Evolutionary conservation across 2,797 vertebrate genomes (phyloP).

Genomic region (Trachurus trachurus): DNA sequence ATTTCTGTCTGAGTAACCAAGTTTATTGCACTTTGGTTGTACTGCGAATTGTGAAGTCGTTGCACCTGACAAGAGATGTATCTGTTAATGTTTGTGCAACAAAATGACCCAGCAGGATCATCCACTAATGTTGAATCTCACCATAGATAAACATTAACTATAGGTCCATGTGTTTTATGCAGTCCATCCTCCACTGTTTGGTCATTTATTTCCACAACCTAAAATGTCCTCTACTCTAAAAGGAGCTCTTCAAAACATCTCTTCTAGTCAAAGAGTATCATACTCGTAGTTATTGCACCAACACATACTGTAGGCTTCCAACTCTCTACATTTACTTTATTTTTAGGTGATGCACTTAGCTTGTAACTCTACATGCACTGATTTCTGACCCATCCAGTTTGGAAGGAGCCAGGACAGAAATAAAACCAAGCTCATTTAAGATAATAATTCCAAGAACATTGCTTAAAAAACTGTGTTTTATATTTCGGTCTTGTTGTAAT

Average conservation of each 20-base stretch:
- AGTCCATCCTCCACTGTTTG: neutral
- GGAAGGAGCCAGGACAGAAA: neutral
- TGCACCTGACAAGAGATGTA: constrained; percentile 6
- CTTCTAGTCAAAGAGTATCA: neutral
- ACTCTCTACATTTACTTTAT: neutral
- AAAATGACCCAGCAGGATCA: neutral
- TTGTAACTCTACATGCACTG: neutral
- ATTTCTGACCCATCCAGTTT: neutral
- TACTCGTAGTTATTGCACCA: constrained; percentile 7
- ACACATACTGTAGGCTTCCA: neutral
- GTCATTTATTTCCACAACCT: neutral
- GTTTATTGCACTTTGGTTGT: constrained; percentile 14
- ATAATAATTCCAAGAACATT: neutral
- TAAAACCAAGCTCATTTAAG: neutral
- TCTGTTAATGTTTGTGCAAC: neutral
- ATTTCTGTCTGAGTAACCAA: constrained; percentile 25
- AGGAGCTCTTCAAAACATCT: neutral
- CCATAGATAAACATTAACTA: neutral
- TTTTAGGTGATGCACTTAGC: neutral
- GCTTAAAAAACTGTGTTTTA: neutral
- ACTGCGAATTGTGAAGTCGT: neutral
- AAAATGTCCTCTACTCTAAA: neutral
- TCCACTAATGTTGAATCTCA: neutral
- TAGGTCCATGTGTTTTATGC: neutral
- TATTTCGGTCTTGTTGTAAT: neutral